Evolutionary conservation across 2,888 invertebrate genomes (phyloP).

Genomic region (Bombyx huttoni): DNA sequence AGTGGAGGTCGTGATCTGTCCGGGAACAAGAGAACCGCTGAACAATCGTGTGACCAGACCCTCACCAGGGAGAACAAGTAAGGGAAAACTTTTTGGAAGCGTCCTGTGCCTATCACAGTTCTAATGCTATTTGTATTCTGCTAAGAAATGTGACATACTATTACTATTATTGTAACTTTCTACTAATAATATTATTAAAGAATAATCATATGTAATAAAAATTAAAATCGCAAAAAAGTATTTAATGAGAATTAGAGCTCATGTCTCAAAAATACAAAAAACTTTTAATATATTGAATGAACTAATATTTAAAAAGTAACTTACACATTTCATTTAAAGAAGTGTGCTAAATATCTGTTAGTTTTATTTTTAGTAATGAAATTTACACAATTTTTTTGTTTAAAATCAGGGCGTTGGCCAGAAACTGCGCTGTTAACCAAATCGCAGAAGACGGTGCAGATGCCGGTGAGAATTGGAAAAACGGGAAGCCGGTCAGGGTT

Average conservation of each 20-base stretch:
- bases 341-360: too few relatives aligned
- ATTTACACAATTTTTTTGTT: neutral
- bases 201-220: too few relatives aligned
- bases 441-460: conserved; percentile 78
- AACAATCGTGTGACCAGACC: conserved; percentile 84
- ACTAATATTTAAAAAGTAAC: too few relatives aligned
- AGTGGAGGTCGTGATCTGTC: conserved; percentile 87
- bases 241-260: too few relatives aligned
- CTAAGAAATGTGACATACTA: too few relatives aligned
- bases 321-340: neutral
- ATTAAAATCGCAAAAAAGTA: too few relatives aligned
- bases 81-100: conserved; percentile 1
- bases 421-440: conserved; percentile 79
- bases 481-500: conserved; percentile 84
- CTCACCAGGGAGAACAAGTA: conserved; percentile 83
- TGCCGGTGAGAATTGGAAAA: conserved; percentile 77
- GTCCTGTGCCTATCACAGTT: neutral
- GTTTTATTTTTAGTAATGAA: neutral
- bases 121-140: too few relatives aligned
- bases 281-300: too few relatives aligned
- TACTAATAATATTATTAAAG: too few relatives aligned
- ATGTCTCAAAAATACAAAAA: too few relatives aligned
- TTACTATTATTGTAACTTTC: too few relatives aligned
- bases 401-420: conserved; percentile 76
- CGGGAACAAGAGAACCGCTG: conserved; percentile 85